Evolutionary conservation across 2,113 vertebrate genomes (phyloP), one percentile per base, ranked within the genome.

Genomic region (Micromys minutus): DNA sequence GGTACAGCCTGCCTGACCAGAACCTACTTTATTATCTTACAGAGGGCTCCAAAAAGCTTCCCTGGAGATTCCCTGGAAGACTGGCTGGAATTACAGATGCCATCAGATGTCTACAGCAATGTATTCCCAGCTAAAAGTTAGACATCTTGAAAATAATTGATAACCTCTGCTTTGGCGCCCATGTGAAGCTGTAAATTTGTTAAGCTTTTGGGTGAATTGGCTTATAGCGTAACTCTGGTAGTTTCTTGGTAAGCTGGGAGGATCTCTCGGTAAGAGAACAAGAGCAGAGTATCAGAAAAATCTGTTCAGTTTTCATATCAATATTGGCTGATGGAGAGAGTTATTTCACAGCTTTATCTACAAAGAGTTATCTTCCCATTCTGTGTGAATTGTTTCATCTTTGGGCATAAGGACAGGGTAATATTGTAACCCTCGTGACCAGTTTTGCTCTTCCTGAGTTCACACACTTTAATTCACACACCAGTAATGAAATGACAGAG

Each of bases 181-280:
- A 67, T 85, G 93, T 94, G 94, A 91, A 98, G 97, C 95, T 93
- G 94, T 96, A 98, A 98, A 98, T 97, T 98, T 98, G 93, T 97
- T 96, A 97, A 69, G 95, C 76, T 97, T 90, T 75, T 89, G 97
- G 76, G 86, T 95, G 92, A 97, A 97, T 94, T 98, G 97, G 97
- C 93, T 98, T 98, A 95, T 1, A 71, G 77, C 91, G n/a, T 96
- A 95, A 95, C 93, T 93, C 97, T 98, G 97, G 97, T 92, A 89
- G 98, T 96, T 98, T 98, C 96, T 96, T 97, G 96, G 95, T 93
- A 85, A 97, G 87, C 97, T 97, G 80, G 94, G 96, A 96, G 96
- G 95, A 94, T 95, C 95, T 75, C 1, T 11, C 67, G 63, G 86
- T 80, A 87, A 94, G 93, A 96, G 75, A 96, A 93, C 88, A 97